phyloP scores from a whole-genome alignment of 2,888 invertebrate species.

The Platerodrilus igneus region DNA sequence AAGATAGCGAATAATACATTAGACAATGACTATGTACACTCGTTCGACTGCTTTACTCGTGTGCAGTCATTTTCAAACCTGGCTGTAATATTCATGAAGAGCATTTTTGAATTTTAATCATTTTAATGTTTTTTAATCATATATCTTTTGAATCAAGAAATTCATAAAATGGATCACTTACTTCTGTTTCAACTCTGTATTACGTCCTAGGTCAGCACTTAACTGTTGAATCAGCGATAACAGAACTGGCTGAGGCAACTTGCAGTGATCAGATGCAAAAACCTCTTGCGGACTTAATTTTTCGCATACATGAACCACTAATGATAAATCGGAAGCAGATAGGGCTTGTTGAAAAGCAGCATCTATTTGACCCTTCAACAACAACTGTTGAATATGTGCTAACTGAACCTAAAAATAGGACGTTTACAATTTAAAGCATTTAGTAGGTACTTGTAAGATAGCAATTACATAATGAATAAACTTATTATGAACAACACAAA shows the following conservation, averaged over 20 bases:
- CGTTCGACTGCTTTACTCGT: too few species aligned
- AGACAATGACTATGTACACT: too few species aligned
- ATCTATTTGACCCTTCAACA: slow-evolving; percentile 71
- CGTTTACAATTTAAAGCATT: too few species aligned
- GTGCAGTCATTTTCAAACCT: too few species aligned
- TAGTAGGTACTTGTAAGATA: neutral
- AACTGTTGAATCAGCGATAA: slow-evolving; percentile 92
- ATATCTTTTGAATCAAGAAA: neutral
- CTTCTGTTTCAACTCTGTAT: slow-evolving; percentile 79
- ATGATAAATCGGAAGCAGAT: slow-evolving; percentile 77
- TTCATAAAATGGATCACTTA: too few species aligned
- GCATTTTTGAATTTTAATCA: too few species aligned
- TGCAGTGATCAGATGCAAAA: slow-evolving; percentile 66
- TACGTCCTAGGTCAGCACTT: slow-evolving; percentile 79
- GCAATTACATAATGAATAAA: too few species aligned
- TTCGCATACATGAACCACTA: slow-evolving; percentile 84
- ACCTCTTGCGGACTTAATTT: slow-evolving; percentile 74
- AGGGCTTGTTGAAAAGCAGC: slow-evolving; percentile 89
- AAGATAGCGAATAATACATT: too few species aligned
- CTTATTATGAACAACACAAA: neutral
- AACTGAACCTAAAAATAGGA: slow-evolving; percentile 53
- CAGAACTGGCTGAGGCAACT: slow-evolving; percentile 81
- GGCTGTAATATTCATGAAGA: too few species aligned
- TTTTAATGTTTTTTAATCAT: neutral
- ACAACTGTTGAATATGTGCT: slow-evolving; percentile 64